Evolutionary conservation across 2,888 invertebrate species (phyloP), one percentile per base, ranked within the genome.

Genomic region (Eumerus sabulonum): DNA sequence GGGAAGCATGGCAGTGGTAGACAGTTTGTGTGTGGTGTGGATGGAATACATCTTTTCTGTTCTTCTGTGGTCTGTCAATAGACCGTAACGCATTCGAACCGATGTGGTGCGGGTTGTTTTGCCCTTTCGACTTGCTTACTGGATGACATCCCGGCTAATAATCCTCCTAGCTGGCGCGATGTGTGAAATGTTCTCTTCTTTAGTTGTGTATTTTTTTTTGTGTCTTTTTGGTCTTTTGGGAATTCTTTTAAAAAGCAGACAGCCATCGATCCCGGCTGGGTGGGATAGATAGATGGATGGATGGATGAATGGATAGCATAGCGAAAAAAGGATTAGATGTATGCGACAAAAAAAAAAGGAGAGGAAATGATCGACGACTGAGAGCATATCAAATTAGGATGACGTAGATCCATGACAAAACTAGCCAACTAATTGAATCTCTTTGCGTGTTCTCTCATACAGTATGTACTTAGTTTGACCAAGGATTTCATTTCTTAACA

Each of bases 41-140:
- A n/a, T n/a, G 60, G 48, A 51, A 68, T 11, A 57, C 50, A 38
- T 13, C 45, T 45, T 45, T n/a, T n/a, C n/a, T 48, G 19, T 59
- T 60, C 36, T 40, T 57, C 56, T 68, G 77, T 62, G 72, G 77
- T 68, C 63, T 68, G 63, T 73, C 77, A 77, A 73, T 77, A 77
- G 77, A 73, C 57, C 72, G 66, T 62, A 35, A 71, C 76, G 60
- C 60, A 56, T 40, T 9, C 40, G 12, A 40, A 40, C 72, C 35
- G n/a, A 53, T 54, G 44, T 27, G 42, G 44, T 5, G 14, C 50
- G 45, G 18, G 38, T 16, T 36, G 35, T 53, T 36, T 53, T 16
- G 35, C 35, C 35, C 50, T 27, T 27, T 27, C 27, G 27, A n/a
- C 53, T 38, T 16, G 17, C 40, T 40, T 11, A n/a, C 40, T 45